Evolutionary conservation across 2,113 vertebrate genomes (phyloP).

Genomic region (Psettodes erumei): DNA sequence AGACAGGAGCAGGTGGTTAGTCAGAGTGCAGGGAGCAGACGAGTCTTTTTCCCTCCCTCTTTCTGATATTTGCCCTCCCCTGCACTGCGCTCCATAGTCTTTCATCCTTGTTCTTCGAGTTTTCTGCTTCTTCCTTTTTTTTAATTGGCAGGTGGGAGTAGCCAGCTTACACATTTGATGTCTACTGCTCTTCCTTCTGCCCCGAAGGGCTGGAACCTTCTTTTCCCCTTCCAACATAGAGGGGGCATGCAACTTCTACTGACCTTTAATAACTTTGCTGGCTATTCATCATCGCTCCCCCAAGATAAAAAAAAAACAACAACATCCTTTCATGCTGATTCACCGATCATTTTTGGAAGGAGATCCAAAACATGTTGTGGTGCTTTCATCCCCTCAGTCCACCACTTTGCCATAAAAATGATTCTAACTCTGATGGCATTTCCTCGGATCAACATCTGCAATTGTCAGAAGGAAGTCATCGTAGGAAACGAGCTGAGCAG

Average conservation of each 20-base stretch:
- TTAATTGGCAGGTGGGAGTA: constrained; percentile 74
- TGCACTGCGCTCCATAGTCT: constrained; percentile 31
- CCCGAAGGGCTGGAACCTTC: constrained; percentile 34
- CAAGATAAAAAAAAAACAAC: constrained; percentile 57
- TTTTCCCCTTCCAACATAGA: constrained; percentile 13
- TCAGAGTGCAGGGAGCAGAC: constrained; percentile 53
- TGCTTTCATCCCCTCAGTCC: constrained; percentile 30
- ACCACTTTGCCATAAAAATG: constrained; percentile 6
- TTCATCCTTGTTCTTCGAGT: constrained; percentile 46
- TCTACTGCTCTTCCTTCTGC: constrained; percentile 37
- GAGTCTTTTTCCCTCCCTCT: constrained; percentile 52
- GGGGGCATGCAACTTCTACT: constrained; percentile 48
- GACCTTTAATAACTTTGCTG: constrained; percentile 67
- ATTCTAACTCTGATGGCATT: constrained; percentile 5
- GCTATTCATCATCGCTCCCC: constrained; percentile 61
- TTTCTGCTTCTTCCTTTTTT: constrained; percentile 34
- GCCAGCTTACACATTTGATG: constrained; percentile 54
- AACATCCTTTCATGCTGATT: constrained; percentile 52
- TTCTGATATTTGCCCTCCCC: constrained; percentile 65
- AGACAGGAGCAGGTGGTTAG: constrained; percentile 77
- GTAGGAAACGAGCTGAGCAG: no score
- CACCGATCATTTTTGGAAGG: constrained; percentile 31
- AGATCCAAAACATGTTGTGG: constrained; percentile 15
- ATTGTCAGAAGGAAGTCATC: not conserved
- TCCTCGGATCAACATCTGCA: constrained; percentile 16